A percentile compares a stretch with the other conserved stretches of the same genome.
phyloP scores from a whole-genome alignment of 2,113 vertebrate species.

The Petrocephalus zakoni region DNA sequence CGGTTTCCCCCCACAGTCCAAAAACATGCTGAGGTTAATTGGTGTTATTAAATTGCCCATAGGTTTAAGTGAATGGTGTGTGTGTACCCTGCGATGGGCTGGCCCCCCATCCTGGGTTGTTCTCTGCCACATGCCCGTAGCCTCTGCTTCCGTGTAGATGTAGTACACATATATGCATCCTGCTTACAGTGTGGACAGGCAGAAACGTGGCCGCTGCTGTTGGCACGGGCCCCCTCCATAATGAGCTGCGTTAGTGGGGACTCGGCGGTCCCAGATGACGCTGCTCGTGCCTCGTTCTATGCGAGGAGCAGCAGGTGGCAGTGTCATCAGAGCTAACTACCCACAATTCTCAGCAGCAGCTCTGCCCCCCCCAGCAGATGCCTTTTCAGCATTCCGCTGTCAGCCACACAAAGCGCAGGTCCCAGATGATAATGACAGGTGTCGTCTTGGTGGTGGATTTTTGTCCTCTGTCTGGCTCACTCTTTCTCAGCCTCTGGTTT shows the following conservation, averaged over 20 bases:
- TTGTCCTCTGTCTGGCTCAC: background rate
- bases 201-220: background rate
- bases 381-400: background rate
- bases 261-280: background rate
- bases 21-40: too few relatives aligned
- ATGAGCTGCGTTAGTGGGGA: background rate
- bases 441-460: background rate
- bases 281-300: background rate
- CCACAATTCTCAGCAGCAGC: background rate
- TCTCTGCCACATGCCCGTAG: too few relatives aligned
- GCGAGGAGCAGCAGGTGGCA: background rate
- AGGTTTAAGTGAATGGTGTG: too few relatives aligned
- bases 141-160: too few relatives aligned
- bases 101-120: too few relatives aligned
- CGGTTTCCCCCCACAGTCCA: too few relatives aligned
- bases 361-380: background rate
- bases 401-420: background rate
- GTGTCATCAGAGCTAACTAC: background rate
- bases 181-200: background rate
- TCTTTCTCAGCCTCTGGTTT: background rate
- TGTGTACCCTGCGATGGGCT: too few relatives aligned
- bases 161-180: background rate
- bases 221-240: background rate
- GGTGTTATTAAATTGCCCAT: too few relatives aligned
- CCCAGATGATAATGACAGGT: background rate